These are phyloP conservation scores for Wiebesia pumilae DNA, from an alignment of 1,140 invertebrate genomes.

Conservation along the genomic window DNA sequence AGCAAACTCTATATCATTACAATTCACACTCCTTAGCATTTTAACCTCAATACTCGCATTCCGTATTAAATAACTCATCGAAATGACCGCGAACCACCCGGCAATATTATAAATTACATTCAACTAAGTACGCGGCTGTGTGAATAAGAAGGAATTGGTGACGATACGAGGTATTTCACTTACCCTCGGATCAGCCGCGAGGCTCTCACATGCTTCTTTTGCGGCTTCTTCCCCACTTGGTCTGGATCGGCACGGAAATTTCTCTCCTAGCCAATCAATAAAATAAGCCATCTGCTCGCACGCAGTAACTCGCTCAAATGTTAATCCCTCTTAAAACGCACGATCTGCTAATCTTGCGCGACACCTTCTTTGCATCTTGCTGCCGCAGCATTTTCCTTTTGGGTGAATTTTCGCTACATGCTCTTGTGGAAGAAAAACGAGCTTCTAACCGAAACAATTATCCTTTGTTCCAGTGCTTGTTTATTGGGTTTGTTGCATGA, in stretches of 20 bases:
- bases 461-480: background rate
- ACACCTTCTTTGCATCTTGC: too few relatives aligned
- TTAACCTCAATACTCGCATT: background rate
- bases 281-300: slow-evolving; percentile 66
- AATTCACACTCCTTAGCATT: background rate
- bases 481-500: background rate
- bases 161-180: background rate
- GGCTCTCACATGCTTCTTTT: background rate
- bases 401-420: background rate
- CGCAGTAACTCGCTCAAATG: background rate
- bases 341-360: too few relatives aligned
- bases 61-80: background rate
- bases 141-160: background rate
- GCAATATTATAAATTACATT: too few relatives aligned
- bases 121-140: too few relatives aligned
- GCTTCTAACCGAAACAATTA: background rate
- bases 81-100: background rate
- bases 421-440: background rate
- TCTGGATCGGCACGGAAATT: background rate
- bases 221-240: background rate
- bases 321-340: too few relatives aligned
- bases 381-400: background rate
- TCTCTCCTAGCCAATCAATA: slow-evolving; percentile 69
- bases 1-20: background rate
- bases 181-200: background rate